Base-by-base conservation (phyloP, 2,888 invertebrate genomes). In the Eupithecia subfuscata region DNA sequence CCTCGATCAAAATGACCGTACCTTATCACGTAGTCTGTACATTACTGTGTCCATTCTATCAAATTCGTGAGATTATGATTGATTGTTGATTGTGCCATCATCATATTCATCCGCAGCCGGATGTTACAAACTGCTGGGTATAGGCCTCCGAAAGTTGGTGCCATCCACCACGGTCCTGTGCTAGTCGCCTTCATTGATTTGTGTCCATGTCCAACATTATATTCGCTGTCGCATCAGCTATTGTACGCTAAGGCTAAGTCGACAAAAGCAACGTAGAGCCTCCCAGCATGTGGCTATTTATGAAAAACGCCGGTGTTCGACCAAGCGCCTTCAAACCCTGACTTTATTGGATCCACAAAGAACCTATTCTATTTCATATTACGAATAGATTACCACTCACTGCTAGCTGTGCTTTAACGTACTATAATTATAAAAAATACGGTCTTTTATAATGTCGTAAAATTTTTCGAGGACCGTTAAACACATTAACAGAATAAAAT, bases 331-430 rank as follows among this genome's bases (percentile, higher is more conserved):
- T 78, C 70, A 78, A 74, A 25, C 12, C 48, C 69, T 73, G 73
- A 75, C 52, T 76, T 81, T 79, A 81, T 78, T 74, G 70, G 43
- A 71, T 74, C 67, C 18, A 80, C 80, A 75, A 76, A 77, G 77
- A 79, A 76, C 74, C 74, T 76, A 81, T 80, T 81, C 75, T 77
- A 77, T 81, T 75, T 78, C 78, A 75, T 76, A 76, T 40, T 63
- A 72, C 74, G 76, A 80, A 75, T 72, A 67, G 30, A 60, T 69
- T 71, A 69, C 43, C 65, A 18, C 69, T 69, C 71, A 65, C 43
- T 18, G 65, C 37, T 56, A 37, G 25, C 43, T 56, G 30, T 34
- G n/a, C 43, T 56, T 64, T 64, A 18, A 34, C 34, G 64, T 64
- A 34, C 30, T 22, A 37, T 37, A 67, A 37, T 37, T 67, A 37